These are phyloP conservation scores for Penaeus chinensis DNA, from an alignment of 1,140 invertebrate genomes.

Conservation along the genomic window DNA sequence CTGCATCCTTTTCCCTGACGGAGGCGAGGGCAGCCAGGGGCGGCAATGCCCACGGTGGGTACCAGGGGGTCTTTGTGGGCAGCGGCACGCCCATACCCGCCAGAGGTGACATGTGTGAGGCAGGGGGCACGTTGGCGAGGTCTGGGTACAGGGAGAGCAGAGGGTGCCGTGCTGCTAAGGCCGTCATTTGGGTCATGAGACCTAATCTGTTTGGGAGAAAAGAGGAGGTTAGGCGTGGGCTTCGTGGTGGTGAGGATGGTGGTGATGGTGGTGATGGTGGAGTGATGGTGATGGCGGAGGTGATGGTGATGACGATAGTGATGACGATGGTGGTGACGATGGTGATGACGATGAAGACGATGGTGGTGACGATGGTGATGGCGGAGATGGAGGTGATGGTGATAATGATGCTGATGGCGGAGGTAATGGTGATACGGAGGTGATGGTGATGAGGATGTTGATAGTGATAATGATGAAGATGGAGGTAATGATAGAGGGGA, in stretches of 20 bases:
- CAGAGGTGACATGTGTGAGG: slow-evolving; percentile 37
- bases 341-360: too few relatives aligned
- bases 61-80: slow-evolving; percentile 45
- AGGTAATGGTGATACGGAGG: background rate
- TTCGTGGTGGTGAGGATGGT: background rate
- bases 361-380: too few relatives aligned
- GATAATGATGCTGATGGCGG: background rate
- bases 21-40: slow-evolving; percentile 48
- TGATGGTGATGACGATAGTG: too few relatives aligned
- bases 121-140: slow-evolving; percentile 29
- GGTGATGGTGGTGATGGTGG: background rate
- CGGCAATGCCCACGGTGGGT: slow-evolving; percentile 43
- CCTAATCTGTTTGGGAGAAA: slow-evolving; percentile 38
- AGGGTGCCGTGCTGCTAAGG: slow-evolving; percentile 39
- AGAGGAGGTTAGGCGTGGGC: background rate
- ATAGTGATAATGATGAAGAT: background rate
- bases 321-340: too few relatives aligned
- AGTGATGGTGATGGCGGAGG: background rate
- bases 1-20: slow-evolving; percentile 39
- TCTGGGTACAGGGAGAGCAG: slow-evolving; percentile 54
- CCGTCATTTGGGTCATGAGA: slow-evolving; percentile 51
- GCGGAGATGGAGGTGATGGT: too few relatives aligned
- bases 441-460: too few relatives aligned
- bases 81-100: slow-evolving; percentile 47
- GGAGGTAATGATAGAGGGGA: background rate